Percentiles rank a stretch among this genome's conserved stretches.
phyloP scores from a whole-genome alignment of 2,797 vertebrate genomes.

The Salarias fasciatus region DNA sequence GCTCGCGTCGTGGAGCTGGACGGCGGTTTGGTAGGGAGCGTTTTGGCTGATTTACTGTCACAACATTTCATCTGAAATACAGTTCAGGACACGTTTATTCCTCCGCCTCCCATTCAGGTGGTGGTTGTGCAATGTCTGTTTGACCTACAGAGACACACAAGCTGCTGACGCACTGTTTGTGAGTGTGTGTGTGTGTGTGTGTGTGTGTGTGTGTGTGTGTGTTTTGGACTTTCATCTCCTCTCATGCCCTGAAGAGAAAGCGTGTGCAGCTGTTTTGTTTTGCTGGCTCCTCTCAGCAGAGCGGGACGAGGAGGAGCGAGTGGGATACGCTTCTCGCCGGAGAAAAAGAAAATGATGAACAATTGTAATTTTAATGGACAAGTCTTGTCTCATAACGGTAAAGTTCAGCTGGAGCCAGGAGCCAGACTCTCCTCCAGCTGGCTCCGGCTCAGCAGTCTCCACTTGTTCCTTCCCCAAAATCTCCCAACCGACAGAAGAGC shows the following conservation, averaged over 20 bases:
- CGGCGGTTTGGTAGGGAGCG: too few relatives aligned
- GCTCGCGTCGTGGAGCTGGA: too few relatives aligned
- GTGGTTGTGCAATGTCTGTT: too few relatives aligned
- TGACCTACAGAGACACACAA: too few relatives aligned
- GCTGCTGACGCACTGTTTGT: too few relatives aligned
- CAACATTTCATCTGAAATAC: too few relatives aligned
- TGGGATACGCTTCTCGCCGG: constrained; percentile 13
- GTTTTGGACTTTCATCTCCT: not conserved
- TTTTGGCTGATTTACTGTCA: too few relatives aligned
- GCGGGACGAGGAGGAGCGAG: constrained; percentile 1
- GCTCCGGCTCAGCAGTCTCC: not conserved
- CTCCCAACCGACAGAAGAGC: not conserved
- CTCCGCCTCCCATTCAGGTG: too few relatives aligned
- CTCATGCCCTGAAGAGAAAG: constrained; percentile 5
- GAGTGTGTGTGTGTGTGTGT: too few relatives aligned
- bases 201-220: too few relatives aligned
- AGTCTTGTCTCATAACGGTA: not conserved
- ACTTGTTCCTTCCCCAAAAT: not conserved
- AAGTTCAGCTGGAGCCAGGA: constrained; percentile 12
- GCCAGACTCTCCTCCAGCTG: constrained; percentile 8
- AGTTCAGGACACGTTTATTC: too few relatives aligned
- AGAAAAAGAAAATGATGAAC: constrained; percentile 12
- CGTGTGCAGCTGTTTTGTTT: constrained; percentile 9
- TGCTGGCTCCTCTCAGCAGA: constrained; percentile 15
- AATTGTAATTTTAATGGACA: constrained; percentile 9